Evolutionary conservation across 2,797 vertebrate species (phyloP).

Genomic region (Sebastes minor): DNA sequence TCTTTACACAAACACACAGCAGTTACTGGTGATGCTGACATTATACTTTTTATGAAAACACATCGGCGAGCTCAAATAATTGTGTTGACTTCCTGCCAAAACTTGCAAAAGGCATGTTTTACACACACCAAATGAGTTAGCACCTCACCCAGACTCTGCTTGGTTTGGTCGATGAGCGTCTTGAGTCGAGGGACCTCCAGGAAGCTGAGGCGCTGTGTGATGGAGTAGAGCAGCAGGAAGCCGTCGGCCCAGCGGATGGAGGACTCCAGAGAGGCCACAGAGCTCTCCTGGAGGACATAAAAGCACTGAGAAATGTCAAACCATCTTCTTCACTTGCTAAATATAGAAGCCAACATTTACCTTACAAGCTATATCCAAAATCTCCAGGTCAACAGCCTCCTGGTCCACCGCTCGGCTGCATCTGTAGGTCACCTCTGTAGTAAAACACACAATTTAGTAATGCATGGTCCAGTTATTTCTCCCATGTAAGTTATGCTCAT

Average conservation of each 20-base stretch:
- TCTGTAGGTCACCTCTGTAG: conserved; percentile 80
- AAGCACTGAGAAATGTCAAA: background rate
- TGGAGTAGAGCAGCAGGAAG: conserved; percentile 83
- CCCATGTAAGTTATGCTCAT: background rate
- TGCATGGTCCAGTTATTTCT: background rate
- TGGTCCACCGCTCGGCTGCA: conserved; percentile 77
- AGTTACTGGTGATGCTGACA: background rate
- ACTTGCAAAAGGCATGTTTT: background rate
- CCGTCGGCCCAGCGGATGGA: conserved; percentile 83
- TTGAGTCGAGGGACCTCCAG: conserved; percentile 77
- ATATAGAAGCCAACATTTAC: conserved; percentile 38
- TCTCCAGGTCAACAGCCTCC: conserved; percentile 80
- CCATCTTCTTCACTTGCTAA: background rate
- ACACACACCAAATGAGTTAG: background rate
- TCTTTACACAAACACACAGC: background rate
- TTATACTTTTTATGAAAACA: background rate
- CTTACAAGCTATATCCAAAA: conserved; percentile 78
- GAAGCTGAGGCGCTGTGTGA: conserved; percentile 80
- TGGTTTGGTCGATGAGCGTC: conserved; percentile 80
- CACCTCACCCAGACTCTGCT: conserved; percentile 75
- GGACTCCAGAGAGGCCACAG: conserved; percentile 67
- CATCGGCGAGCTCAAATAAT: background rate
- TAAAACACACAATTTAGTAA: background rate
- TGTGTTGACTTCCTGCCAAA: no score
- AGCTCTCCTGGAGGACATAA: conserved; percentile 59